Evolutionary conservation across 2,113 vertebrate species (phyloP), one percentile per base, ranked within the genome.

Genomic region (Phocoena sinus): DNA sequence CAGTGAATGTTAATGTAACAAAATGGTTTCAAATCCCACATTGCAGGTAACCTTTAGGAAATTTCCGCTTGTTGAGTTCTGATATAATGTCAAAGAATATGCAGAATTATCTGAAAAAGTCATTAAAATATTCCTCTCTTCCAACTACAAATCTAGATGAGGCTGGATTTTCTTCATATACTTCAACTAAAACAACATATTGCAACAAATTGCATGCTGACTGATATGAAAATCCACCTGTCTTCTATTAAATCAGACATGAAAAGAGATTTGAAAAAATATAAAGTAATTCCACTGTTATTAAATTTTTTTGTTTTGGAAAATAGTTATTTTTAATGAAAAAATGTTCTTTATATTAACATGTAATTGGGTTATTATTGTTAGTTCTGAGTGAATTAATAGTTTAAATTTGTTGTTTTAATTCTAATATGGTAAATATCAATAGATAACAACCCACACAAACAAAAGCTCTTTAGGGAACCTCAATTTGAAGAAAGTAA

Each of bases 101-200:
- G 33, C 10, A 76, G 53, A 95, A 70, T 62, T 90, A 93, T 28
- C 67, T 96, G 50, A 63, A 63, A 91, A 95, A 62, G 44, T 67
- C 20, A 92, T 56, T 93, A 89, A 95, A 62, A 96, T 53, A 71
- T 5, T 60, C n/a, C 23, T 53, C 25, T 26, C 56, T 65, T 71
- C 28, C 26, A 82, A 86, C 20, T 71, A 90, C 10, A 89, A 92
- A 82, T 77, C 47, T 90, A 65, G 33, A 73, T 58, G 20, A 85
- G 3, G 28, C 41, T 80, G n/a, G 58, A 77, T 95, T 63, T 91
- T 88, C 41, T 80, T 90, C 41, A 63, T 13, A 50, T 60, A 82
- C n/a, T 82, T 95, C 85, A 95, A 76, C 68, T 83, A 89, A 76
- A 94, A 86, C 44, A 86, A 68, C 44, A 93, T 47, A 87, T 12